phyloP scores from a whole-genome alignment of 1,140 invertebrate species.

The Camponotus pennsylvanicus region DNA sequence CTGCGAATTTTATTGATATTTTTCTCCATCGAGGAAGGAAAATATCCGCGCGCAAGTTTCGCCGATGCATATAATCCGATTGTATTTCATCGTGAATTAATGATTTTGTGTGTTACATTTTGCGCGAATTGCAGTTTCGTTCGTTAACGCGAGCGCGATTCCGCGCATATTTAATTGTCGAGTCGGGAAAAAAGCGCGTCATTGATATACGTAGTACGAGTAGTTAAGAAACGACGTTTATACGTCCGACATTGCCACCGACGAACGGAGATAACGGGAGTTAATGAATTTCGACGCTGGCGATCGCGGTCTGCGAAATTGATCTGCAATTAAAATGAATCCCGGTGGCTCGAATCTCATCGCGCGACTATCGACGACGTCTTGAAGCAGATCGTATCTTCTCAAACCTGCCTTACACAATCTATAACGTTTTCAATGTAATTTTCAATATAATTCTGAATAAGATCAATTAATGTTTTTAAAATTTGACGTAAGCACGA shows the following conservation, averaged over 20 bases:
- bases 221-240: slow-evolving; percentile 41
- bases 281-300: slow-evolving; percentile 55
- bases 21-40: neutral
- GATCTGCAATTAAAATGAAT: slow-evolving; percentile 52
- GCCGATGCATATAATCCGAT: slow-evolving; percentile 10
- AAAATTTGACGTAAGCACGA: neutral
- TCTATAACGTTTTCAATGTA: neutral
- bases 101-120: slow-evolving; percentile 8
- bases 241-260: neutral
- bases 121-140: neutral
- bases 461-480: neutral
- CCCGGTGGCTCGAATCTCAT: slow-evolving; percentile 23
- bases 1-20: neutral
- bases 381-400: neutral
- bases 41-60: neutral
- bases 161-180: slow-evolving; percentile 22
- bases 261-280: slow-evolving; percentile 31
- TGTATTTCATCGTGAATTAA: slow-evolving; percentile 29
- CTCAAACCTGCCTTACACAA: slow-evolving; percentile 5
- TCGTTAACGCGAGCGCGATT: slow-evolving; percentile 22
- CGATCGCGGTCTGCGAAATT: slow-evolving; percentile 29
- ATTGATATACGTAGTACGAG: slow-evolving; percentile 10
- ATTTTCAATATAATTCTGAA: neutral
- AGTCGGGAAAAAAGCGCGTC: slow-evolving; percentile 5
- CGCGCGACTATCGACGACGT: neutral